Evolutionary conservation across 2,888 invertebrate species (phyloP).

Genomic region (Drosophila sordidula): DNA sequence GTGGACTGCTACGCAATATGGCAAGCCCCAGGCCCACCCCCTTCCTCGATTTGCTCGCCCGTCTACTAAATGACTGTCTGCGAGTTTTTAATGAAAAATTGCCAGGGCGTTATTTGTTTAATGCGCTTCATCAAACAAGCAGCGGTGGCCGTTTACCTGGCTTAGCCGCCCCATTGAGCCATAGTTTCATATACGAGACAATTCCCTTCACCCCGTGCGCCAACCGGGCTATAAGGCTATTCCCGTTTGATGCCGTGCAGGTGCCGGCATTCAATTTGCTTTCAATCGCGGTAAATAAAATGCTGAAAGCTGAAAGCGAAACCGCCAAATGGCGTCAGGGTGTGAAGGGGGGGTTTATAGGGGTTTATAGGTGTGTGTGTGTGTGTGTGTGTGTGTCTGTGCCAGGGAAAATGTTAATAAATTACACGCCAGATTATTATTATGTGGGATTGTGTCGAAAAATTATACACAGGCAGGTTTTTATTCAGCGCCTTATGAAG

Average conservation of each 20-base stretch:
- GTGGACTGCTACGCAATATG: constrained; percentile 34
- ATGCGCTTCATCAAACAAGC: constrained; percentile 64
- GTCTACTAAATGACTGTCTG: constrained; percentile 38
- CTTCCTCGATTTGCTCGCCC: background rate
- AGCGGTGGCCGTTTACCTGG: constrained; percentile 32
- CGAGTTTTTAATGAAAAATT: constrained; percentile 64
- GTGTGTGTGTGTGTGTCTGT: background rate
- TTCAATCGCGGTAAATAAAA: constrained; percentile 66
- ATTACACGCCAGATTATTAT: constrained; percentile 56
- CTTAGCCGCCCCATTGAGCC: constrained; percentile 22
- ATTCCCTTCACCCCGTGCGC: background rate
- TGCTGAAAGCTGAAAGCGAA: constrained; percentile 50
- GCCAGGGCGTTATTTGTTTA: constrained; percentile 69
- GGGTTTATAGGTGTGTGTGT: background rate
- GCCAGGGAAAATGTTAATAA: constrained; percentile 48
- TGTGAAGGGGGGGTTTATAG: background rate
- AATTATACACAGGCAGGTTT: constrained; percentile 42
- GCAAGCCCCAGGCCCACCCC: background rate
- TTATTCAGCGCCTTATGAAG: constrained; percentile 29
- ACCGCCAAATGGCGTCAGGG: constrained; percentile 23
- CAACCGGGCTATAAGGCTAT: background rate
- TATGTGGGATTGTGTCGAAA: constrained; percentile 36
- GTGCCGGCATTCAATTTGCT: constrained; percentile 59
- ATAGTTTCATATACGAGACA: constrained; percentile 12
- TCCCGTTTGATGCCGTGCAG: constrained; percentile 34